These are phyloP conservation scores for Dermatemys mawii DNA, from an alignment of 2,113 vertebrate genomes.

Conservation along the genomic window DNA sequence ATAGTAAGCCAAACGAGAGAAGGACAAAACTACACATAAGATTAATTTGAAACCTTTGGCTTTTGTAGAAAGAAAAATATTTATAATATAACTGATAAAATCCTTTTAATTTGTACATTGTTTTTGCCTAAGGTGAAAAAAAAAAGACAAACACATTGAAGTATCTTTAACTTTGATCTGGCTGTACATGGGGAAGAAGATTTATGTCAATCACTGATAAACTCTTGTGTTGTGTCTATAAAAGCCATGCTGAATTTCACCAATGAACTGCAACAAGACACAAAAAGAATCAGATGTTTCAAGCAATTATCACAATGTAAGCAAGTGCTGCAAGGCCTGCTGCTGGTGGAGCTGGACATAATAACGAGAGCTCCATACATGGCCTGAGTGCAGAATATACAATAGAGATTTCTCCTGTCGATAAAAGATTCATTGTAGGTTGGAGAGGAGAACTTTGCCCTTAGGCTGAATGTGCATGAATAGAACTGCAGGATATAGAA, in stretches of 20 bases:
- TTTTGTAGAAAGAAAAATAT: conserved; percentile 8
- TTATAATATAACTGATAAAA: conserved; percentile 10
- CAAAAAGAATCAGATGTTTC: not conserved
- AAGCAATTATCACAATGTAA: not conserved
- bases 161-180: not conserved
- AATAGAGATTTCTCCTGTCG: not conserved
- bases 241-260: not conserved
- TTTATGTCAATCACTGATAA: not conserved
- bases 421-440: not conserved
- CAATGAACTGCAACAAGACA: not conserved
- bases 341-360: fast-evolving
- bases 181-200: not conserved
- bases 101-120: not conserved
- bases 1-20: not conserved
- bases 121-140: not conserved
- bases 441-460: not conserved
- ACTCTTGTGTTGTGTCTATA: not conserved
- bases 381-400: fast-evolving
- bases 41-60: not conserved
- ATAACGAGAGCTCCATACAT: not conserved
- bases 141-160: conserved; percentile 24
- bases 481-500: not conserved
- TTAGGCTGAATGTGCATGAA: fast-evolving
- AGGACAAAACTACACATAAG: not conserved
- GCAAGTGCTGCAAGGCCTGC: not conserved